These are phyloP conservation scores for Sciurus vulgaris DNA, from an alignment of 2,797 vertebrate species.

Conservation along the genomic window DNA sequence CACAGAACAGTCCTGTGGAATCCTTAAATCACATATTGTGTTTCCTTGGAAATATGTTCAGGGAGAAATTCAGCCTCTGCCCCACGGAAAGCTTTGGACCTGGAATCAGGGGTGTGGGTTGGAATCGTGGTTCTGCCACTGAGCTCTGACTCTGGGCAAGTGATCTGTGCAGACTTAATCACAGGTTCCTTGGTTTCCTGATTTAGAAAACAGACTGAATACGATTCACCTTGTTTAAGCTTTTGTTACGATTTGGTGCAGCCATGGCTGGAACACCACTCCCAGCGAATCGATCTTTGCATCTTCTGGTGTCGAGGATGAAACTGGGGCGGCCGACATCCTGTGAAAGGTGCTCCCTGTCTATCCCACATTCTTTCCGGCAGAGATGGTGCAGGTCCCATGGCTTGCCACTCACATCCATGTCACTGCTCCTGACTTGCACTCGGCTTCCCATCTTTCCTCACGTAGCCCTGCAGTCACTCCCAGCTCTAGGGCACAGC, in stretches of 20 bases:
- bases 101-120: not conserved
- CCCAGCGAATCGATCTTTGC: not conserved
- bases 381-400: not conserved
- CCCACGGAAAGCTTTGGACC: not conserved
- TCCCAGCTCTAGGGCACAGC: not conserved
- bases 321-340: not conserved
- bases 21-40: not conserved
- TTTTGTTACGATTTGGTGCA: not conserved
- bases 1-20: not conserved
- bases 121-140: not conserved
- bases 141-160: not conserved
- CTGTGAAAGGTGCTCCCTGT: not conserved
- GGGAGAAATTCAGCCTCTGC: not conserved
- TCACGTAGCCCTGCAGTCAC: not conserved
- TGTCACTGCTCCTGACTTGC: not conserved
- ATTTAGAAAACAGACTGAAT: not conserved
- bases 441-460: not conserved
- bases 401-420: accelerated
- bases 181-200: not conserved
- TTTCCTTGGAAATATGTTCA: not conserved
- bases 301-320: not conserved
- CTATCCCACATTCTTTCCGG: not conserved
- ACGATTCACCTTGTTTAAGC: not conserved
- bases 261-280: not conserved
- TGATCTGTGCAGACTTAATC: too few relatives aligned